A percentile compares a stretch with the other conserved stretches of the same genome.
phyloP scores from a whole-genome alignment of 2,888 invertebrate species.

The Cantharis lateralis region DNA sequence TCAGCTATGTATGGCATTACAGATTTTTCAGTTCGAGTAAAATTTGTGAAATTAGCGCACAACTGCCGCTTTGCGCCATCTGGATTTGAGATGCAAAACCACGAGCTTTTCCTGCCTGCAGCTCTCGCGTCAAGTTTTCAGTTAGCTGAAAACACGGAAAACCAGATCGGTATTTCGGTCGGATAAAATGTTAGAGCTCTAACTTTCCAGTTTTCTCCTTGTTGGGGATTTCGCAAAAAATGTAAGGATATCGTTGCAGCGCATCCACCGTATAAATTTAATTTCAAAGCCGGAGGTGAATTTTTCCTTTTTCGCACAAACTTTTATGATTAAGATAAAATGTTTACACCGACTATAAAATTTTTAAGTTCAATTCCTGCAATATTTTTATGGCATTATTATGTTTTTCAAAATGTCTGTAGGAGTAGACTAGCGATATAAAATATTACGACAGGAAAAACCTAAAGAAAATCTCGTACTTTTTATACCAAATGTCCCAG shows the following conservation, averaged over 20 bases:
- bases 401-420: not conserved
- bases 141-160: not conserved
- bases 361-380: not conserved
- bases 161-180: not conserved
- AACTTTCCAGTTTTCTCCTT: not conserved
- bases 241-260: not conserved
- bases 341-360: not conserved
- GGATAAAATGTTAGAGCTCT: not conserved
- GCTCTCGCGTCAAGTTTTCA: not conserved
- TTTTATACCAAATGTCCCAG: not conserved
- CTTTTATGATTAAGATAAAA: not conserved
- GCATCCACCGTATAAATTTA: not conserved
- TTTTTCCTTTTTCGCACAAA: not conserved
- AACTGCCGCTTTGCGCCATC: not conserved
- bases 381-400: not conserved
- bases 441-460: not conserved
- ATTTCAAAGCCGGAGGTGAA: too few species aligned
- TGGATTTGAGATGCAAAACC: not conserved
- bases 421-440: not conserved
- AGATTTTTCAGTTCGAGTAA: not conserved
- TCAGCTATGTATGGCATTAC: not conserved
- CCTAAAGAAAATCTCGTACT: not conserved
- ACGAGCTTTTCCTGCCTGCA: not conserved
- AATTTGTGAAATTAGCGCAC: not conserved
- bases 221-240: not conserved